A percentile compares a stretch with the other conserved stretches of the same genome.
phyloP scores from a whole-genome alignment of 2,113 vertebrate genomes.

The Tetraodon nigroviridis region DNA sequence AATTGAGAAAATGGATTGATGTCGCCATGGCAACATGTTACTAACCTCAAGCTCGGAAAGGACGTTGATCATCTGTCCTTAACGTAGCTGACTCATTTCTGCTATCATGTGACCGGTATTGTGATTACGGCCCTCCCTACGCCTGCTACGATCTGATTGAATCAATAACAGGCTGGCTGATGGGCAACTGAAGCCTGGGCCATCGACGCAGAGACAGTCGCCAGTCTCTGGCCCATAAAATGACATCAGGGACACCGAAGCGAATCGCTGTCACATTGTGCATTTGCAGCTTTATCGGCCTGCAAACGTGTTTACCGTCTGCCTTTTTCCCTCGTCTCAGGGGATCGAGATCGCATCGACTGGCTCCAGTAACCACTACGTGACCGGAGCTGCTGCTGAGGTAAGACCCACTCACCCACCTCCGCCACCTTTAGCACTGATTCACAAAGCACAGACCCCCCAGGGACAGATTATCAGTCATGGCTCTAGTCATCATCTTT shows the following conservation, averaged over 20 bases:
- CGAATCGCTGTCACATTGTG: slow-evolving; percentile 5
- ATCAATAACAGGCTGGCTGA: slow-evolving; percentile 19
- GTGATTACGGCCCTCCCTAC: neutral
- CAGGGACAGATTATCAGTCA: too few relatives aligned
- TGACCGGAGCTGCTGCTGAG: slow-evolving; percentile 75
- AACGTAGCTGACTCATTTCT: neutral
- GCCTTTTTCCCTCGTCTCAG: slow-evolving; percentile 55
- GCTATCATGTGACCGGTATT: neutral
- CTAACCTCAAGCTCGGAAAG: too few relatives aligned
- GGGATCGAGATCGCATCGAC: slow-evolving; percentile 85
- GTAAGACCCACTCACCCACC: slow-evolving; percentile 60
- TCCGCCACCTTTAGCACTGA: too few relatives aligned
- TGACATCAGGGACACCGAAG: neutral
- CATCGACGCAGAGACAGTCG: slow-evolving; percentile 10
- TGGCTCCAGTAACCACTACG: slow-evolving; percentile 82
- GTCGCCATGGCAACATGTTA: too few relatives aligned
- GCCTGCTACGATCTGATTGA: slow-evolving; percentile 4
- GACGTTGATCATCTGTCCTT: too few relatives aligned
- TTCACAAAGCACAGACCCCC: too few relatives aligned
- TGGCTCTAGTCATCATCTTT: too few relatives aligned
- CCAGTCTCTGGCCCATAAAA: slow-evolving; percentile 5
- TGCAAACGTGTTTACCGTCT: slow-evolving; percentile 1
- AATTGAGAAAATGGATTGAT: too few relatives aligned
- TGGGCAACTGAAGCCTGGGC: slow-evolving; percentile 17
- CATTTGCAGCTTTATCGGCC: neutral